Evolutionary conservation across 2,888 invertebrate genomes (phyloP).

Genomic region (Limnephilus marmoratus): DNA sequence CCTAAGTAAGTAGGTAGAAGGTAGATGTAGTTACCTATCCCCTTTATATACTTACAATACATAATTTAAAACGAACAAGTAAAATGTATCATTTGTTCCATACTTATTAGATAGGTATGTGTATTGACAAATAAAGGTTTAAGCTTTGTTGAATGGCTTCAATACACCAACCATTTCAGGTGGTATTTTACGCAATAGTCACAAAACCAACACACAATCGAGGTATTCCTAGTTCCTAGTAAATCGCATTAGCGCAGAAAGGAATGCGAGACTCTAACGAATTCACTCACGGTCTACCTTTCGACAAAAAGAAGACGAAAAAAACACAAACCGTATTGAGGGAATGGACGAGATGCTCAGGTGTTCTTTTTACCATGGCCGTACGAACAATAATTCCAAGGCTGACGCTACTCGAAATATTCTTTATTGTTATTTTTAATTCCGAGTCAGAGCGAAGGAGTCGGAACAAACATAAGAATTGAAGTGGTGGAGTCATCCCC

Average conservation of each 20-base stretch:
- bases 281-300: constrained; percentile 59
- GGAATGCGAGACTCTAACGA: constrained; percentile 45
- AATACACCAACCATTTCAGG: not conserved
- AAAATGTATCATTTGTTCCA: not conserved
- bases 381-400: constrained; percentile 27
- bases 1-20: no score
- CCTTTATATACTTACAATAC: no score
- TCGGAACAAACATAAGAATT: not conserved
- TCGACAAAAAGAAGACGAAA: constrained; percentile 49
- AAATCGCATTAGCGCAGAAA: constrained; percentile 35
- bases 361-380: constrained; percentile 54
- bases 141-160: not conserved
- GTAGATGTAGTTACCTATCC: no score
- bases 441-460: not conserved
- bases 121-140: not conserved
- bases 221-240: constrained; percentile 30
- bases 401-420: constrained; percentile 31
- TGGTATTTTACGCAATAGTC: constrained; percentile 4
- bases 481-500: not conserved
- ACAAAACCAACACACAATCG: constrained; percentile 2
- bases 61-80: not conserved
- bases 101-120: not conserved
- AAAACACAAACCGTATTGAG: constrained; percentile 23
- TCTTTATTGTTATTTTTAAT: constrained; percentile 34
- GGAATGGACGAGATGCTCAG: constrained; percentile 55